phyloP scores from a whole-genome alignment of 1,140 invertebrate species.

The Steinernema khuongi region DNA sequence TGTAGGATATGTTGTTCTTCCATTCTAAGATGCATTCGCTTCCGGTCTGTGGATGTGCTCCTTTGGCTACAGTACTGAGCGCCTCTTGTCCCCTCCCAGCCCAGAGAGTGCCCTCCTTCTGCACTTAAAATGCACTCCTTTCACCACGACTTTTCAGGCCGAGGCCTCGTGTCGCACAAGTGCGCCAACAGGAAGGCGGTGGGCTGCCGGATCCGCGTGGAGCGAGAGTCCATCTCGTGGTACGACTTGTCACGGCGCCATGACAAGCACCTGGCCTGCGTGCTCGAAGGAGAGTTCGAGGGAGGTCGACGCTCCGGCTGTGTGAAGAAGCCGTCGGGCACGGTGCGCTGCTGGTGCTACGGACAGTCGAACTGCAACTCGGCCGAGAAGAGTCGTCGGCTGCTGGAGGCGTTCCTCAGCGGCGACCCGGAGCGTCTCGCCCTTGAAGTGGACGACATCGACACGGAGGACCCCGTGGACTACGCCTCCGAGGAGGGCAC shows the following conservation, averaged over 20 bases:
- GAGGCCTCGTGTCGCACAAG: neutral
- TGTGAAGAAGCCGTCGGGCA: neutral
- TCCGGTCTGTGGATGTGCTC: too few relatives aligned
- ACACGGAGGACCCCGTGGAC: slow-evolving; percentile 1
- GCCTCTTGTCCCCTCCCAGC: too few relatives aligned
- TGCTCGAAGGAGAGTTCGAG: neutral
- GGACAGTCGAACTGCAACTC: slow-evolving; percentile 9
- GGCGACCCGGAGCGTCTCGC: neutral
- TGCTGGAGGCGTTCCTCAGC: neutral
- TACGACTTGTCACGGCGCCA: neutral
- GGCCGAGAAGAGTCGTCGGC: neutral
- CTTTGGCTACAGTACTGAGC: too few relatives aligned
- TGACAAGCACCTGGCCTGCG: slow-evolving; percentile 1
- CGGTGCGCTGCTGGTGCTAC: neutral
- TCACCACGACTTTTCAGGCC: slow-evolving; percentile 8
- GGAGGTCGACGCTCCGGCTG: neutral
- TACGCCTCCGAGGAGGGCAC: neutral
- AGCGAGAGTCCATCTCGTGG: neutral
- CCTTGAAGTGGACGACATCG: neutral
- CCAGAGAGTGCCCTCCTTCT: too few relatives aligned
- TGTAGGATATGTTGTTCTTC: too few relatives aligned
- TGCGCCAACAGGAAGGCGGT: neutral
- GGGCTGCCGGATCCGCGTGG: neutral
- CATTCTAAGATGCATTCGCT: too few relatives aligned
- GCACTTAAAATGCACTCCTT: too few relatives aligned